Evolutionary conservation across 2,797 vertebrate species (phyloP).

Genomic region (Alosa sapidissima): DNA sequence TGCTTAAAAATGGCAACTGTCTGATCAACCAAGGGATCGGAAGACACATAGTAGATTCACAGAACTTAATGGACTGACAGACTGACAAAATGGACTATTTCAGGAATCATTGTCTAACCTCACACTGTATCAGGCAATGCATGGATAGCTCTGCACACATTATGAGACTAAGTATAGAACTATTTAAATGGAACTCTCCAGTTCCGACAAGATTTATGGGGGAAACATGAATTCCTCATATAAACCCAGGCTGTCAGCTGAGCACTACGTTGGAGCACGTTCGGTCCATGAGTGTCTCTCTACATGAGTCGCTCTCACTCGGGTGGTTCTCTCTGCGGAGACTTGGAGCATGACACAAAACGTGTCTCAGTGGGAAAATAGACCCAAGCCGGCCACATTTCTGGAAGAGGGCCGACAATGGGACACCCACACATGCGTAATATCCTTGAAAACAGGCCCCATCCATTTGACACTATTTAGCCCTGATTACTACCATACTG

Average conservation of each 20-base stretch:
- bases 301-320: neutral
- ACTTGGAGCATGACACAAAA: conserved; percentile 64
- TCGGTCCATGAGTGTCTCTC: neutral
- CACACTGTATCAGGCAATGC: neutral
- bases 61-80: neutral
- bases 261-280: neutral
- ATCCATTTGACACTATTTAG: conserved; percentile 59
- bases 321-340: conserved; percentile 46
- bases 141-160: neutral
- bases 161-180: neutral
- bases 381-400: conserved; percentile 49
- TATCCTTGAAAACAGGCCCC: conserved; percentile 34
- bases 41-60: neutral
- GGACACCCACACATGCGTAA: conserved; percentile 16
- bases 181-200: neutral
- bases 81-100: neutral
- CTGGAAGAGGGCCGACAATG: conserved; percentile 58
- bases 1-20: neutral
- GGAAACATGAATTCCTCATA: neutral
- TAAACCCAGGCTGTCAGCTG: conserved; percentile 9
- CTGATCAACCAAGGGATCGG: neutral
- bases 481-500: conserved; percentile 58
- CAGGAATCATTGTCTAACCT: neutral
- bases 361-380: neutral
- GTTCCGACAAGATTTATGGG: conserved; percentile 11